phyloP scores from a whole-genome alignment of 2,113 vertebrate species.

The Okapia johnstoni region DNA sequence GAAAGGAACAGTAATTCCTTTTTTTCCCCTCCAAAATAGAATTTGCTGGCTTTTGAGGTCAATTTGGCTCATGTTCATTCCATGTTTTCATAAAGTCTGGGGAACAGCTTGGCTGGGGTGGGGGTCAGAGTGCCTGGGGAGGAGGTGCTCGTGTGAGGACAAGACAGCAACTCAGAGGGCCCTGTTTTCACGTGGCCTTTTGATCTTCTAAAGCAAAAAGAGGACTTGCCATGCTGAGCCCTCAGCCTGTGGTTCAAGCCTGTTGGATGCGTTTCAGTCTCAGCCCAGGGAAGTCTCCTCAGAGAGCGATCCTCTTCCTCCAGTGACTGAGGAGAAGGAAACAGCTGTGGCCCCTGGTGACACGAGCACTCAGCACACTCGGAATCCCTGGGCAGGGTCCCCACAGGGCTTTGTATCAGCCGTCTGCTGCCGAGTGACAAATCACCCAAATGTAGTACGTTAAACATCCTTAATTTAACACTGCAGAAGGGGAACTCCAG shows the following conservation, averaged over 20 bases:
- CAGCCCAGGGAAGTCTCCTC: not conserved
- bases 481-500: not conserved
- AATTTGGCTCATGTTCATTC: not conserved
- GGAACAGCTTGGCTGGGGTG: not conserved
- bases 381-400: not conserved
- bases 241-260: not conserved
- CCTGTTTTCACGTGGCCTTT: not conserved
- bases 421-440: not conserved
- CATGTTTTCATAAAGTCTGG: not conserved
- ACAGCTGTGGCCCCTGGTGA: not conserved
- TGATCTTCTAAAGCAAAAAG: not conserved
- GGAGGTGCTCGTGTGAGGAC: not conserved
- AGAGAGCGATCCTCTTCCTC: no score
- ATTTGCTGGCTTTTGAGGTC: not conserved
- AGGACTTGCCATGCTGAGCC: not conserved
- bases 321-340: not conserved
- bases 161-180: not conserved
- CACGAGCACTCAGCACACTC: accelerated
- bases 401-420: accelerated
- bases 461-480: not conserved
- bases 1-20: not conserved
- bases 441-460: not conserved
- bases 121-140: not conserved
- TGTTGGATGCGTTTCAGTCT: not conserved
- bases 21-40: not conserved